A percentile compares a stretch with the other conserved stretches of the same genome.
Evolutionary conservation across 2,113 vertebrate species (phyloP).

Genomic region (Myotis lucifugus): DNA sequence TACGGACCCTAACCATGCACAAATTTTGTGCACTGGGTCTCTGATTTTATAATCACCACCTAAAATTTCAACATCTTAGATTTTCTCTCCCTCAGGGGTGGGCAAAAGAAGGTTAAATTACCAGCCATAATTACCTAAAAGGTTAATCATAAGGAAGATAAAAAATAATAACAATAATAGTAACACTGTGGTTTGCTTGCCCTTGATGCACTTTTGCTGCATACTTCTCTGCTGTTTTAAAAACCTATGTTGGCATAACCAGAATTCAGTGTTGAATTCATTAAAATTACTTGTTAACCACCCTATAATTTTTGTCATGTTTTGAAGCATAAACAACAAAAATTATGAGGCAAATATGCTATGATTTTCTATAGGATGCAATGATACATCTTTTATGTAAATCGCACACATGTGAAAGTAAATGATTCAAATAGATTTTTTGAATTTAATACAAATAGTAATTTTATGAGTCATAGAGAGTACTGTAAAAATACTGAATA

Average conservation of each 20-base stretch:
- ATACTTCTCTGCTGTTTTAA: neutral
- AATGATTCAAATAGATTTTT: neutral
- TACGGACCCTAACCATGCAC: no score
- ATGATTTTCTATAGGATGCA: neutral
- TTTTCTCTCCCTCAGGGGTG: neutral
- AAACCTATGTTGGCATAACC: neutral
- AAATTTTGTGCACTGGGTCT: no score
- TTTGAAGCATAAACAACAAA: conserved; percentile 44
- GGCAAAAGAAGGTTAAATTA: neutral
- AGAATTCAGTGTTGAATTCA: neutral
- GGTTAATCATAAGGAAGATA: neutral
- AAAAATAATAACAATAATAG: neutral
- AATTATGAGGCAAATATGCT: neutral
- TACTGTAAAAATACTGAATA: neutral
- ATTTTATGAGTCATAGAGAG: neutral
- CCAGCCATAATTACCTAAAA: neutral
- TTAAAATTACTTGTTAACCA: conserved; percentile 8
- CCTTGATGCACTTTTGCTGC: neutral
- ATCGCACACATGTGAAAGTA: neutral
- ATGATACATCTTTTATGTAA: neutral
- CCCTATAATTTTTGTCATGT: neutral
- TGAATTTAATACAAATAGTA: neutral
- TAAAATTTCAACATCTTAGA: neutral
- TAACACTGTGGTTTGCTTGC: neutral
- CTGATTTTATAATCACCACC: neutral